Percentiles rank a stretch among this genome's conserved stretches.
phyloP scores from a whole-genome alignment of 2,888 invertebrate species.

The Sinopyrophorus schimmeli region DNA sequence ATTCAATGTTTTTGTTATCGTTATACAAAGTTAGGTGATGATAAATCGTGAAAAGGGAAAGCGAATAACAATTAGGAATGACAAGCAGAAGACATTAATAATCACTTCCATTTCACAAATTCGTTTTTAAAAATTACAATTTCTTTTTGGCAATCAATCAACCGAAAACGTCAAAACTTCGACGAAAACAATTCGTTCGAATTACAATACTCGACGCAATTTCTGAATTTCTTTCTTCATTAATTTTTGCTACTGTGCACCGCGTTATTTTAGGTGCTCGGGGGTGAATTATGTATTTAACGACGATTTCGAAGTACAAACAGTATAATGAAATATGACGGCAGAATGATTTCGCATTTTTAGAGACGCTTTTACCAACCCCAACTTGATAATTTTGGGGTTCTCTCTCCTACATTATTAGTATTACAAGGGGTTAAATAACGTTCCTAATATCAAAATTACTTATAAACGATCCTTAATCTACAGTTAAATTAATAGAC shows the following conservation, averaged over 20 bases:
- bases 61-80: conserved; percentile 30
- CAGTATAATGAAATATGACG: conserved; percentile 25
- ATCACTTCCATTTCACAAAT: conserved; percentile 26
- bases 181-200: conserved; percentile 28
- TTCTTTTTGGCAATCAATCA: conserved; percentile 30
- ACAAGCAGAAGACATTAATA: conserved; percentile 33
- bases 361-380: conserved; percentile 7
- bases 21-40: conserved; percentile 19
- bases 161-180: conserved; percentile 22
- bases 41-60: conserved; percentile 24
- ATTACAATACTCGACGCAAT: conserved; percentile 25
- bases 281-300: conserved; percentile 22
- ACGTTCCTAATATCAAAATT: conserved; percentile 27
- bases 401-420: conserved; percentile 21
- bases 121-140: conserved; percentile 32
- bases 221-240: conserved; percentile 14
- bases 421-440: conserved; percentile 31
- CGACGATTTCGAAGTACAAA: conserved; percentile 20
- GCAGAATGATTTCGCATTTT: conserved; percentile 27
- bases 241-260: conserved; percentile 16
- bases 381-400: conserved; percentile 25
- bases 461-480: conserved; percentile 32
- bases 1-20: conserved; percentile 23
- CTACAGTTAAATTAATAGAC: conserved; percentile 35
- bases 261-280: conserved; percentile 13